Evolutionary conservation across 2,797 vertebrate species (phyloP).

Genomic region (Orestias chungarensis): DNA sequence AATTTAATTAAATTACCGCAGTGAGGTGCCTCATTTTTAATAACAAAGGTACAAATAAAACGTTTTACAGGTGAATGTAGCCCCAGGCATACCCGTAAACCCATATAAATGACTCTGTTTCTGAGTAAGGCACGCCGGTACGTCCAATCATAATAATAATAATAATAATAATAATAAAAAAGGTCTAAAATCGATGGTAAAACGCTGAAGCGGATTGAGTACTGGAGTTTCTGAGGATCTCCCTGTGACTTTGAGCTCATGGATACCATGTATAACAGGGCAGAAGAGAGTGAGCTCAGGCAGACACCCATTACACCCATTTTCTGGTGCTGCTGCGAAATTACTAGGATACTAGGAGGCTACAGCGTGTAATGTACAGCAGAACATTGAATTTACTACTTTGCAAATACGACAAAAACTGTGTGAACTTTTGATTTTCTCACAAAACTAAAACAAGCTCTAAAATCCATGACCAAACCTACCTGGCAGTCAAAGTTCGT

Average conservation of each 20-base stretch:
- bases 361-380: constrained; percentile 44
- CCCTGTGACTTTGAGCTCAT: constrained; percentile 75
- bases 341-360: constrained; percentile 29
- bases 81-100: constrained; percentile 38
- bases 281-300: constrained; percentile 30
- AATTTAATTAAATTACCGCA: constrained; percentile 61
- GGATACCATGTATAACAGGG: constrained; percentile 88
- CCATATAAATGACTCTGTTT: constrained; percentile 3
- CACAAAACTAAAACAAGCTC: constrained; percentile 27
- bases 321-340: constrained; percentile 33
- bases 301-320: constrained; percentile 3
- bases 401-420: constrained; percentile 13
- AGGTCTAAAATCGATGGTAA: constrained; percentile 17
- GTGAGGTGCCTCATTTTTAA: constrained; percentile 48
- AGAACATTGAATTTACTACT: constrained; percentile 37
- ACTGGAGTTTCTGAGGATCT: constrained; percentile 35
- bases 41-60: constrained; percentile 28
- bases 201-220: constrained; percentile 27
- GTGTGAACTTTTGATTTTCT: constrained; percentile 3
- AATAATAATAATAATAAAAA: constrained; percentile 13
- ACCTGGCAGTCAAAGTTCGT: constrained; percentile 21
- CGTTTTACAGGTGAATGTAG: constrained; percentile 37
- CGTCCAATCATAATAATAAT: constrained; percentile 16
- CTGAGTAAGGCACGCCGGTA: constrained; percentile 47
- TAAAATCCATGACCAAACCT: constrained; percentile 24